phyloP scores from a whole-genome alignment of 2,888 invertebrate genomes.

The Eilema griseolum region DNA sequence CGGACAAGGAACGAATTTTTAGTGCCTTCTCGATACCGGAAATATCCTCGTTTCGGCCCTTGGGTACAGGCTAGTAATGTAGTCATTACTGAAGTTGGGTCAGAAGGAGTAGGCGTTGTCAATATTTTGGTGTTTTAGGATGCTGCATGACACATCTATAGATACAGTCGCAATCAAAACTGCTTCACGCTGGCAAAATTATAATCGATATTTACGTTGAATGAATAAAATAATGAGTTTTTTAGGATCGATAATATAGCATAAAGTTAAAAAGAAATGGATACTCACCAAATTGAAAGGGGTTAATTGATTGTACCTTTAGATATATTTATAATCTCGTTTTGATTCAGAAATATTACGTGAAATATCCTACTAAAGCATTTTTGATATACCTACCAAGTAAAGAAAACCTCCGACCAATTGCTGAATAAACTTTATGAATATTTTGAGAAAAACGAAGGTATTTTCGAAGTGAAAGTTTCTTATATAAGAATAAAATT shows the following conservation, averaged over 20 bases:
- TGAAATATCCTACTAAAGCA: neutral
- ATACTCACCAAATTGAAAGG: too few species aligned
- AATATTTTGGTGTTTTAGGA: neutral
- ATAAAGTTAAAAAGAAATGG: too few species aligned
- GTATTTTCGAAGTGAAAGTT: constrained; percentile 10
- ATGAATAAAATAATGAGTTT: too few species aligned
- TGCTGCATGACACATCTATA: too few species aligned
- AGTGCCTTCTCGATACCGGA: constrained; percentile 27
- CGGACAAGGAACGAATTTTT: constrained; percentile 36
- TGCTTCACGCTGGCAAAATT: too few species aligned
- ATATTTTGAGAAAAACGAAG: constrained; percentile 5
- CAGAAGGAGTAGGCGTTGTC: neutral
- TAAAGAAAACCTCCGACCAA: neutral
- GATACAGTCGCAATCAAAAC: too few species aligned
- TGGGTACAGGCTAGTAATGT: neutral
- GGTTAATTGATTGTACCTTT: too few species aligned
- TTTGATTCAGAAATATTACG: neutral
- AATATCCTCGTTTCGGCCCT: neutral
- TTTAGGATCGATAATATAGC: too few species aligned
- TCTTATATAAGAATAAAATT: constrained; percentile 21
- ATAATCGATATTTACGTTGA: too few species aligned
- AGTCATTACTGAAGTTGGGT: neutral
- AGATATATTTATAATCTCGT: too few species aligned
- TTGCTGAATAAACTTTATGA: constrained; percentile 16
- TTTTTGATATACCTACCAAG: constrained; percentile 8